phyloP scores from a whole-genome alignment of 2,888 invertebrate species.

The Liodrosophila aerea region DNA sequence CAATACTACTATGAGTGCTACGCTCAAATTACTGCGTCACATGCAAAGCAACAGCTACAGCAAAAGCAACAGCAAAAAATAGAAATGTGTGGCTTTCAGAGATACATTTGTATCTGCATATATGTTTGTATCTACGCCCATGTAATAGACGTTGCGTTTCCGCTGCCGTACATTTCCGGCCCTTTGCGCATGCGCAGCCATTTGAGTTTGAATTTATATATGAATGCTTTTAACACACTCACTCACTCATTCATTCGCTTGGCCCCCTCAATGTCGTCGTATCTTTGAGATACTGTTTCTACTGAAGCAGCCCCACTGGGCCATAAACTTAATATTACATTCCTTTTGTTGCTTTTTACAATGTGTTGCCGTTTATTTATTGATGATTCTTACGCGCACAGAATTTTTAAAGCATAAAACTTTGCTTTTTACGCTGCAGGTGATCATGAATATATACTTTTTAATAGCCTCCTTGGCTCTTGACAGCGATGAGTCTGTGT shows the following conservation, averaged over 20 bases:
- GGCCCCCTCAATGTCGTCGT: constrained; percentile 20
- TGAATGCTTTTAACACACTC: constrained; percentile 16
- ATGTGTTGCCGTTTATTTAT: constrained; percentile 75
- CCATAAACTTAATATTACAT: constrained; percentile 60
- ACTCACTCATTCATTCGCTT: not conserved
- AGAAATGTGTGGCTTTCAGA: constrained; percentile 49
- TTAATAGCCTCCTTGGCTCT: constrained; percentile 39
- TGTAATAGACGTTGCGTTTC: constrained; percentile 68
- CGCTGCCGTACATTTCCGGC: constrained; percentile 68
- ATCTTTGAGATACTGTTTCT: constrained; percentile 32
- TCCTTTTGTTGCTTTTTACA: constrained; percentile 41
- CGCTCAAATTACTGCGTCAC: constrained; percentile 67
- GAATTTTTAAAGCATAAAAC: constrained; percentile 72
- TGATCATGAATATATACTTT: constrained; percentile 56
- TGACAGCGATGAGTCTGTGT: constrained; percentile 14
- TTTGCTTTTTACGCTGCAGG: constrained; percentile 67
- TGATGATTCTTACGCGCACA: constrained; percentile 72
- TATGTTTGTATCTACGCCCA: constrained; percentile 47
- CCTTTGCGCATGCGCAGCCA: constrained; percentile 66
- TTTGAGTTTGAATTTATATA: constrained; percentile 48
- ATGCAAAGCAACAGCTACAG: constrained; percentile 32
- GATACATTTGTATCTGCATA: constrained; percentile 66
- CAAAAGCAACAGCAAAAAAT: constrained; percentile 29
- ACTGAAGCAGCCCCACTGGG: constrained; percentile 17
- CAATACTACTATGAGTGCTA: constrained; percentile 13